phyloP scores from a whole-genome alignment of 1,140 invertebrate genomes.

The Pomacea maculata region DNA sequence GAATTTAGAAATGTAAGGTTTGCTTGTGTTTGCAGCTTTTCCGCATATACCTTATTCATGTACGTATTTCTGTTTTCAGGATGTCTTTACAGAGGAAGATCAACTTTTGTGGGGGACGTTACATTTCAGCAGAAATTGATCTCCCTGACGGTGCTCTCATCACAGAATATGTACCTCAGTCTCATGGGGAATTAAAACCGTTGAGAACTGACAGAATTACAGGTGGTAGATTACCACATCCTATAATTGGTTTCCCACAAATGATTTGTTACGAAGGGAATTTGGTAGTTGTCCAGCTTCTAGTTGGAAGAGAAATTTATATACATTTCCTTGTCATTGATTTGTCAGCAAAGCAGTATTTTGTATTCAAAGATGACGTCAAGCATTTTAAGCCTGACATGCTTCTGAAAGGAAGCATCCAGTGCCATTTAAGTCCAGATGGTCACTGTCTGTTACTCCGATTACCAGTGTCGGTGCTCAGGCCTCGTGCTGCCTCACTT shows the following conservation, averaged over 20 bases:
- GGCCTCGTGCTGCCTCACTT: background rate
- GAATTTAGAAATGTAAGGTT: no score
- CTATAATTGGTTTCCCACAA: background rate
- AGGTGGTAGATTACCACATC: background rate
- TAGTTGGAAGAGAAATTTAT: conserved; percentile 10
- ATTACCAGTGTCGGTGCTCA: conserved; percentile 12
- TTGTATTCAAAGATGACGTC: conserved; percentile 13
- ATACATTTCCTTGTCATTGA: conserved; percentile 22
- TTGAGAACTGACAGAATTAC: no score
- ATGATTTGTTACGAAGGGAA: conserved; percentile 21
- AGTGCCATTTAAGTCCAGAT: conserved; percentile 22
- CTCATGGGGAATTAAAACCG: no score
- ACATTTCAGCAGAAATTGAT: no score
- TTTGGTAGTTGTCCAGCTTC: conserved; percentile 16
- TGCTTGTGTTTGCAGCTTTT: no score
- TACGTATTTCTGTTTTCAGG: no score
- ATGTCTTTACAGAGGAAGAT: no score
- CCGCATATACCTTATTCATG: no score
- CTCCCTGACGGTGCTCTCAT: no score
- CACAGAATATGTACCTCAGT: no score
- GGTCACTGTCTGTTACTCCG: conserved; percentile 5
- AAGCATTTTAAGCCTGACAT: conserved; percentile 14
- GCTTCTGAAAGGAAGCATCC: conserved; percentile 2
- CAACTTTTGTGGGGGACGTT: no score
- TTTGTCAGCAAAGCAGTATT: background rate